phyloP scores from a whole-genome alignment of 64 coral and sea anemone species.

The Pocillopora verrucosa region DNA sequence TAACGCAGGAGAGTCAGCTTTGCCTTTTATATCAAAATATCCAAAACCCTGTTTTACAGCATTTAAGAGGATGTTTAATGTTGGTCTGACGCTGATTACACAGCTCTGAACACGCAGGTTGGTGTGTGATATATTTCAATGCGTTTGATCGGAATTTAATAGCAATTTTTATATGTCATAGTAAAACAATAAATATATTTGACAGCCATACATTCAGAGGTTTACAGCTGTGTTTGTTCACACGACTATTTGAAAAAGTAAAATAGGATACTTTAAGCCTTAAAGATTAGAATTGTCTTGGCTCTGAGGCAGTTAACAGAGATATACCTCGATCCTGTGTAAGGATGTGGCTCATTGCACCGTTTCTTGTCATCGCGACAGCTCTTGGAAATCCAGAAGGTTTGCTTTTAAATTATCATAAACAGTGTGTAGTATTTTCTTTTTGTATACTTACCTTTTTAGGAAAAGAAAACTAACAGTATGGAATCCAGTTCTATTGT shows the following conservation, averaged over 20 bases:
- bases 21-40: too few species aligned
- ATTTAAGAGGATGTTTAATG: too few species aligned
- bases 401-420: not conserved
- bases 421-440: not conserved
- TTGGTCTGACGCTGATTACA: too few species aligned
- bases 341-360: not conserved
- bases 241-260: not conserved
- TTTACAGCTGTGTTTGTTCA: not conserved
- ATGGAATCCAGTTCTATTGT: too few species aligned
- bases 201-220: not conserved
- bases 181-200: not conserved
- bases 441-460: not conserved
- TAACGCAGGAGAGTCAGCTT: too few species aligned
- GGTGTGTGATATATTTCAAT: too few species aligned
- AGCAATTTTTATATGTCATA: not conserved
- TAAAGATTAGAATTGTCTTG: not conserved
- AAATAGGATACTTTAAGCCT: not conserved
- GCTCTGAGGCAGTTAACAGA: not conserved
- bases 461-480: not conserved
- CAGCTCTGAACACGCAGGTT: too few species aligned
- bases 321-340: not conserved
- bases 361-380: not conserved
- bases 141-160: not conserved
- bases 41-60: too few species aligned
- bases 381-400: slow-evolving; percentile 24